These are phyloP conservation scores for Drosophila suboccidentalis DNA, from an alignment of 2,888 invertebrate species.

Conservation along the genomic window DNA sequence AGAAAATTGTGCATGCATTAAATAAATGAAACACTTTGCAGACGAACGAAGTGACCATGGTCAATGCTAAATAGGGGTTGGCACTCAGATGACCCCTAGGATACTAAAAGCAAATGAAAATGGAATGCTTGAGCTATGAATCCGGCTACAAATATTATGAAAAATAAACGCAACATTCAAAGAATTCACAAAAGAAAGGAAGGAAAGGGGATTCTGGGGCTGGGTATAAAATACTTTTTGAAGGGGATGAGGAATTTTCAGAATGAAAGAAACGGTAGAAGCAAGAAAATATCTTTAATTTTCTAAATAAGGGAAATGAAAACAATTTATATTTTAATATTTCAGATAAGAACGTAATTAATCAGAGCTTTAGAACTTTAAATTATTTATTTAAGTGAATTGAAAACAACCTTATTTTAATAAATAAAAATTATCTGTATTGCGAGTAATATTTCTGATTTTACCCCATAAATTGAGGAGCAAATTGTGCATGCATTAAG, in stretches of 20 bases:
- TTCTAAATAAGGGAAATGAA: not conserved
- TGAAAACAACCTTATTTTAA: not conserved
- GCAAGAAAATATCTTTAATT: too few relatives aligned
- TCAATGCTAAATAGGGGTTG: slow-evolving; percentile 50
- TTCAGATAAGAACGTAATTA: too few relatives aligned
- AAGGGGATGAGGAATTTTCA: not conserved
- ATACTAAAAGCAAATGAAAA: slow-evolving; percentile 28
- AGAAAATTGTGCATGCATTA: slow-evolving; percentile 81
- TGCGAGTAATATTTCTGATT: not conserved
- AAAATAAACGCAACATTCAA: slow-evolving; percentile 7
- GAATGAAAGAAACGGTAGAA: not conserved
- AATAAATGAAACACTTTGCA: slow-evolving; percentile 77
- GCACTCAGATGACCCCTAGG: slow-evolving; percentile 24
- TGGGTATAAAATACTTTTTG: not conserved
- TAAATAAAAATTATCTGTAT: not conserved
- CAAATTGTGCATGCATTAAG: slow-evolving; percentile 39
- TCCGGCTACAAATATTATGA: slow-evolving; percentile 12
- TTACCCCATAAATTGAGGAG: not conserved
- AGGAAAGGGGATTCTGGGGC: not conserved
- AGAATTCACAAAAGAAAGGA: slow-evolving; percentile 2
- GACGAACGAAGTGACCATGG: slow-evolving; percentile 56
- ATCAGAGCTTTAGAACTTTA: too few relatives aligned
- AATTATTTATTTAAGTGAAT: too few relatives aligned
- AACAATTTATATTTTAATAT: not conserved
- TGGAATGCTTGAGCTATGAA: slow-evolving; percentile 13